These are phyloP conservation scores for Eristalis arbustorum DNA, from an alignment of 2,888 invertebrate species.

Conservation along the genomic window DNA sequence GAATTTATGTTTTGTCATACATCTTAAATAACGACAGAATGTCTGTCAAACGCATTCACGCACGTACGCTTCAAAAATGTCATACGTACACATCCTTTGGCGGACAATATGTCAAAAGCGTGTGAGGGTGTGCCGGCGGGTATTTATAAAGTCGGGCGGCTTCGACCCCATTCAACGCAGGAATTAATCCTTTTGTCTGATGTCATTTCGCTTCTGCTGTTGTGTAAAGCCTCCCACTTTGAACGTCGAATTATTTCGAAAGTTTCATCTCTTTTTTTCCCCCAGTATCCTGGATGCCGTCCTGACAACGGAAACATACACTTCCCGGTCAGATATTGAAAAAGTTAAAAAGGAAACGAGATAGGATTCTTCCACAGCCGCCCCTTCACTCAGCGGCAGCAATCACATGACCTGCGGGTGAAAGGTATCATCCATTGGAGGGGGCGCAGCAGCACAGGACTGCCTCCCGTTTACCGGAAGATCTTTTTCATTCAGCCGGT, in stretches of 20 bases:
- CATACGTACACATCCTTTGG: constrained; percentile 18
- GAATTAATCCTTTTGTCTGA: not conserved
- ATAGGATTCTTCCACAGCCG: not conserved
- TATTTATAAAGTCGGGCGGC: not conserved
- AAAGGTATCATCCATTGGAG: not conserved
- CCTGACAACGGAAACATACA: constrained; percentile 37
- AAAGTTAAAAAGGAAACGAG: constrained; percentile 22
- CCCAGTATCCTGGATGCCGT: constrained; percentile 15
- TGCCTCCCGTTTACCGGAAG: not conserved
- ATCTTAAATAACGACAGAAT: constrained; percentile 65
- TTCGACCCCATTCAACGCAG: not conserved
- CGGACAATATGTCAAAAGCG: constrained; percentile 2
- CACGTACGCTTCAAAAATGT: constrained; percentile 59
- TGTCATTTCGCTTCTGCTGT: constrained; percentile 8
- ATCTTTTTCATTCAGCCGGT: not conserved
- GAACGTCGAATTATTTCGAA: not conserved
- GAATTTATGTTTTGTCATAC: constrained; percentile 65
- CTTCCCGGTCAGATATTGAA: constrained; percentile 46
- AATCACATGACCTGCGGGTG: not conserved
- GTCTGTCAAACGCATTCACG: constrained; percentile 68
- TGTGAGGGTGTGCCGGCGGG: not conserved
- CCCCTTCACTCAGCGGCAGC: not conserved
- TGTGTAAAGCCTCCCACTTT: not conserved
- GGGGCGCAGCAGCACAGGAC: not conserved
- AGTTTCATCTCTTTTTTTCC: not conserved